Conservation (phyloP, 2,888 invertebrate species). For the Oasisia sp. region DNA sequence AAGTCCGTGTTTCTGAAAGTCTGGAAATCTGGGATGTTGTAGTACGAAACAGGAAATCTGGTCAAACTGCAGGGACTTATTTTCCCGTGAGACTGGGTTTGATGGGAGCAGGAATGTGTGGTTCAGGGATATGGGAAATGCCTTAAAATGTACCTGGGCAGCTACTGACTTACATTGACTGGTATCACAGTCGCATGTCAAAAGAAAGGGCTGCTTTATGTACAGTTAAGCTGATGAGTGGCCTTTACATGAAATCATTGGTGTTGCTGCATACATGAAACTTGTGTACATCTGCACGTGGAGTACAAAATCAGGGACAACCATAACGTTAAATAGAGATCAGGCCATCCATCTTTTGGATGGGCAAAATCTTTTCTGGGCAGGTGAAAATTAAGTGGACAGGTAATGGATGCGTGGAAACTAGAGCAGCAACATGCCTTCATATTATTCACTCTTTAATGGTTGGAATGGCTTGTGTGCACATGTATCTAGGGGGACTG, state of each 20-base stretch:
- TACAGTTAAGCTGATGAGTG: neutral
- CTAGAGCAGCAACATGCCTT: too few relatives aligned
- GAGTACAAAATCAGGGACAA: too few relatives aligned
- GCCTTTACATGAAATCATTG: neutral
- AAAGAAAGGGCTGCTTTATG: neutral
- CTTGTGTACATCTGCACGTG: too few relatives aligned
- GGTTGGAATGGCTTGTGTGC: too few relatives aligned
- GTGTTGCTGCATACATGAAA: neutral
- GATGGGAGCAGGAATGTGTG: neutral
- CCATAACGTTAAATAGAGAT: too few relatives aligned
- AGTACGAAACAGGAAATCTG: neutral
- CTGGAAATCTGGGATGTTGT: neutral
- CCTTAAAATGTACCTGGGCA: neutral
- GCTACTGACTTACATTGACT: neutral
- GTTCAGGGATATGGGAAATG: neutral
- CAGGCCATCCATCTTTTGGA: too few relatives aligned
- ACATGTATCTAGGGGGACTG: too few relatives aligned
- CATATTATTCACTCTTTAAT: too few relatives aligned
- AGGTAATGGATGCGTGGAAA: too few relatives aligned
- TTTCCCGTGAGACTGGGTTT: neutral
- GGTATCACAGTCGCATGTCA: neutral
- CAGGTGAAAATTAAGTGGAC: too few relatives aligned
- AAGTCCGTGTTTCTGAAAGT: neutral
- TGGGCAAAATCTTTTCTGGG: too few relatives aligned
- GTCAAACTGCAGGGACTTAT: neutral